Evolutionary conservation across 2,888 invertebrate genomes (phyloP).

Genomic region (Cataglyphis altisquamis): DNA sequence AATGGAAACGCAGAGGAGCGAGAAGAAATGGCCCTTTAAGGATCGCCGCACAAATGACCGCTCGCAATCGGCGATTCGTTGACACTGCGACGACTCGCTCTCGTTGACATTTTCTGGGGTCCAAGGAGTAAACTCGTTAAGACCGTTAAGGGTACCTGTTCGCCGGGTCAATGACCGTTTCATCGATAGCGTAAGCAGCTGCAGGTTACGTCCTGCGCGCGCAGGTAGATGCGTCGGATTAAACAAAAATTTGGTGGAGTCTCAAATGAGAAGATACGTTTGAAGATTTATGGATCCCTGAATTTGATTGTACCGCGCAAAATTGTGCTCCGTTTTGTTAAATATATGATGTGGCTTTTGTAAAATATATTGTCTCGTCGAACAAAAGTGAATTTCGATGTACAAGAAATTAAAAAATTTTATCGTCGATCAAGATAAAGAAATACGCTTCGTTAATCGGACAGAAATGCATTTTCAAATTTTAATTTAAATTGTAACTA

Average conservation of each 20-base stretch:
- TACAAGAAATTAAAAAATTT: neutral
- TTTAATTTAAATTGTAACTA: constrained; percentile 23
- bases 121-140: constrained; percentile 64
- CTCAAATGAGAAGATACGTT: neutral
- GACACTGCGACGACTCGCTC: constrained; percentile 47
- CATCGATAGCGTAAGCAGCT: constrained; percentile 65
- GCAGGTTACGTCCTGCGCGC: constrained; percentile 66
- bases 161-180: constrained; percentile 69
- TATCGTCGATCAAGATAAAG: neutral
- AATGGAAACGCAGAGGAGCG: constrained; percentile 65
- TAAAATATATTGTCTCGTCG: neutral
- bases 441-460: neutral
- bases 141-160: constrained; percentile 57
- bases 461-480: neutral
- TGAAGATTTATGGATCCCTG: neutral
- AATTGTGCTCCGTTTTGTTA: constrained; percentile 1
- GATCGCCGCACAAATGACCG: constrained; percentile 37
- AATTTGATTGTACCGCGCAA: neutral
- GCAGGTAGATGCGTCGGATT: constrained; percentile 63
- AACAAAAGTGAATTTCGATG: neutral
- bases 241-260: constrained; percentile 60
- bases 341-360: neutral
- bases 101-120: constrained; percentile 65
- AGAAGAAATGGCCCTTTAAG: constrained; percentile 23
- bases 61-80: constrained; percentile 41